Conservation (phyloP, 2,113 vertebrate species). For the Illadopsis cleaveri region DNA sequence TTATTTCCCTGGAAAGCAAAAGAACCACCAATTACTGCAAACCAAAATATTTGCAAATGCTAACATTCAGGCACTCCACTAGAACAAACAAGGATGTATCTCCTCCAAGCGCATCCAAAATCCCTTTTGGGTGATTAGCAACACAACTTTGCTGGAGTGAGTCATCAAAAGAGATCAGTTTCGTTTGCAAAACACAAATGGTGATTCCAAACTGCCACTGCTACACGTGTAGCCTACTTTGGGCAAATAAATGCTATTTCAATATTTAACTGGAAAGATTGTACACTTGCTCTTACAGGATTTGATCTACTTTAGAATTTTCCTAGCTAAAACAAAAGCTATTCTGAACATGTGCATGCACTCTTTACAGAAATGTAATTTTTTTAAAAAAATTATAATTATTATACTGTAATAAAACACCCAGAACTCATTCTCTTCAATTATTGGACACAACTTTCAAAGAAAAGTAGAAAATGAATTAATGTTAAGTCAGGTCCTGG, state of each 20-base stretch:
- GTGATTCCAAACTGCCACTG: not conserved
- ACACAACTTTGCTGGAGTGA: not conserved
- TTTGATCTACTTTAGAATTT: not conserved
- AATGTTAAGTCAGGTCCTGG: not conserved
- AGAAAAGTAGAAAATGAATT: not conserved
- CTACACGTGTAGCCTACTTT: not conserved
- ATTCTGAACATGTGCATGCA: fast-evolving
- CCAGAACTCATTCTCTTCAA: not conserved
- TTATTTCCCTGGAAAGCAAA: not conserved
- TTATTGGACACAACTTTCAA: not conserved
- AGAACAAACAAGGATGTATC: not conserved
- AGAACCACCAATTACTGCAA: not conserved
- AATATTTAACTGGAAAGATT: not conserved
- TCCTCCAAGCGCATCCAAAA: not conserved
- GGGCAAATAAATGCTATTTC: not conserved
- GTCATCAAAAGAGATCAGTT: not conserved
- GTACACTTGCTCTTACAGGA: fast-evolving
- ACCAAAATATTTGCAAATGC: not conserved
- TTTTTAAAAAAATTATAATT: not conserved
- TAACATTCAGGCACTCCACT: not conserved
- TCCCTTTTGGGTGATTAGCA: not conserved
- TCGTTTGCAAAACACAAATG: not conserved
- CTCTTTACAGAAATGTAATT: not conserved
- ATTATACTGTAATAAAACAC: not conserved
- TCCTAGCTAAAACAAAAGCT: not conserved